Evolutionary conservation across 2,797 vertebrate genomes (phyloP).

Genomic region (Bovichtus variegatus): DNA sequence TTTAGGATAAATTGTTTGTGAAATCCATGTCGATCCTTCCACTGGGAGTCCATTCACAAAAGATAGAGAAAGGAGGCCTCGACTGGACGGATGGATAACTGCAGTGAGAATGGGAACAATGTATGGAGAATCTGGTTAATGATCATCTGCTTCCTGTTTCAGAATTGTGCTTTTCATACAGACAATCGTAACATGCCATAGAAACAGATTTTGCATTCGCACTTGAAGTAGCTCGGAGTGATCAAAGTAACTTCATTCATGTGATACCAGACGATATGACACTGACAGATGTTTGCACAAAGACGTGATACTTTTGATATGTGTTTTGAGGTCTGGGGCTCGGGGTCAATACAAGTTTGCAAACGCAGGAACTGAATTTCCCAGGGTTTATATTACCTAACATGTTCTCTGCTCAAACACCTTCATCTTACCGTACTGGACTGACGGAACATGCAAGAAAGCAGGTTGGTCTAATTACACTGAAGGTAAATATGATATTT

Average conservation of each 20-base stretch:
- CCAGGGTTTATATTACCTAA: conserved; percentile 48
- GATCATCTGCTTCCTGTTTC: conserved; percentile 80
- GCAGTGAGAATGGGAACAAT: conserved; percentile 57
- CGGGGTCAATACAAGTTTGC: conserved; percentile 55
- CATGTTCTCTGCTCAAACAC: conserved; percentile 34
- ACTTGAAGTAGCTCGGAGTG: conserved; percentile 68
- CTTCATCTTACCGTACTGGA: conserved; percentile 28
- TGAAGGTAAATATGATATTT: conserved; percentile 75
- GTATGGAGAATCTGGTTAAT: conserved; percentile 70
- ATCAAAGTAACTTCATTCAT: conserved; percentile 72
- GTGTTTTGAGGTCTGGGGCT: conserved; percentile 54
- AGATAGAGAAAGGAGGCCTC: conserved; percentile 44
- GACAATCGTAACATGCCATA: conserved; percentile 63
- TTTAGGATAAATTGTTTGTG: conserved; percentile 90
- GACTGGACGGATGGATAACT: conserved; percentile 43
- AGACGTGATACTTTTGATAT: conserved; percentile 53
- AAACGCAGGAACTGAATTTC: conserved; percentile 45
- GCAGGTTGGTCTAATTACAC: conserved; percentile 65
- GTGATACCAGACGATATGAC: conserved; percentile 52
- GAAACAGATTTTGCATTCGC: conserved; percentile 64
- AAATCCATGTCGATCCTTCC: conserved; percentile 85
- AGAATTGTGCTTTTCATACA: conserved; percentile 72
- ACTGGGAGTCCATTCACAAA: conserved; percentile 77
- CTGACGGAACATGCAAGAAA: conserved; percentile 39
- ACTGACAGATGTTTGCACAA: conserved; percentile 71